Evolutionary conservation across 2,113 vertebrate species (phyloP).

Genomic region (Lepus europaeus): DNA sequence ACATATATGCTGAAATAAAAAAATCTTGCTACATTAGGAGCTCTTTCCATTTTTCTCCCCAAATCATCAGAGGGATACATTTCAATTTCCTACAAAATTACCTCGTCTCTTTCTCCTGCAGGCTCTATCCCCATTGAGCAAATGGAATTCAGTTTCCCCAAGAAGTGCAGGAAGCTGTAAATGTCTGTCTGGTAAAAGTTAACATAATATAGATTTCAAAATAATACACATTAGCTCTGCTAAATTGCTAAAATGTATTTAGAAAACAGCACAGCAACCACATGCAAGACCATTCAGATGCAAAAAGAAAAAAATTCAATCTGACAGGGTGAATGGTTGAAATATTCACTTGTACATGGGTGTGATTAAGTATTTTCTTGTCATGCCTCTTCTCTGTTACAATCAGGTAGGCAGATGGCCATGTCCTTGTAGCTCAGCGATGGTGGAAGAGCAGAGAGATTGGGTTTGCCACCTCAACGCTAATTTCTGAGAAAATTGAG

Average conservation of each 20-base stretch:
- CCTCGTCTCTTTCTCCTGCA: slow-evolving; percentile 23
- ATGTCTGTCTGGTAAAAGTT: slow-evolving; percentile 15
- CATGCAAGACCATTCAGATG: neutral
- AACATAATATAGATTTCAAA: slow-evolving; percentile 32
- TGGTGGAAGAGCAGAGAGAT: neutral
- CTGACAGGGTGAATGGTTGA: neutral
- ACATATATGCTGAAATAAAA: slow-evolving; percentile 55
- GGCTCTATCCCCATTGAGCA: neutral
- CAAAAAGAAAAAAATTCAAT: neutral
- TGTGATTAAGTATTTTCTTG: neutral
- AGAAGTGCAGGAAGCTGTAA: slow-evolving; percentile 35
- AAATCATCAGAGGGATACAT: slow-evolving; percentile 59
- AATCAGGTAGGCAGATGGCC: neutral
- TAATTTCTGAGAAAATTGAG: neutral
- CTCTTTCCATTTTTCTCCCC: slow-evolving; percentile 41
- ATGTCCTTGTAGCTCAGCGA: neutral
- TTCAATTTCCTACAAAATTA: slow-evolving; percentile 68
- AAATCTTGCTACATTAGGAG: slow-evolving; percentile 16
- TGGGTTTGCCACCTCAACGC: neutral
- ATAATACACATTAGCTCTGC: slow-evolving; percentile 7
- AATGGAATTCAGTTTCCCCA: slow-evolving; percentile 12
- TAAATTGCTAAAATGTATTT: slow-evolving; percentile 13
- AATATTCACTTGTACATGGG: neutral
- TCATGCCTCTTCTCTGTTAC: neutral
- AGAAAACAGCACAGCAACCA: neutral